A percentile compares a stretch with the other conserved stretches of the same genome.
phyloP scores from a whole-genome alignment of 2,113 vertebrate species.

The Phrynosoma platyrhinos region DNA sequence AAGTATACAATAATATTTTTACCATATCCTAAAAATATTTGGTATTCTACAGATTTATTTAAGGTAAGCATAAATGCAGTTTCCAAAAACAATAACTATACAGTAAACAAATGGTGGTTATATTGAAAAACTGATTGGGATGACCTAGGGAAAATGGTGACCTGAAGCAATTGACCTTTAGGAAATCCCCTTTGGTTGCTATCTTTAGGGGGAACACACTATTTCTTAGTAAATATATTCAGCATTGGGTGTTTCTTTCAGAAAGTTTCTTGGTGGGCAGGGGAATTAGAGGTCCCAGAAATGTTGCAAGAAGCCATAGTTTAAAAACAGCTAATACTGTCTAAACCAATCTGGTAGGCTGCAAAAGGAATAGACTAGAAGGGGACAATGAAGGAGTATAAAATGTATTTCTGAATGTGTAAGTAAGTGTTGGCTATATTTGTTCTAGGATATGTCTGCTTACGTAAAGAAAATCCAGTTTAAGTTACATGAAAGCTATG shows the following conservation, averaged over 20 bases:
- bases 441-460: constrained; percentile 94
- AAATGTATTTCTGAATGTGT: neutral
- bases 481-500: constrained; percentile 97
- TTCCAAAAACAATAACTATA: neutral
- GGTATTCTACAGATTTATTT: no score
- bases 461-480: constrained; percentile 99
- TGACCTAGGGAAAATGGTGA: neutral
- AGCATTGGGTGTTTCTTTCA: neutral
- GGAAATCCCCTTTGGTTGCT: neutral
- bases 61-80: neutral
- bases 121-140: neutral
- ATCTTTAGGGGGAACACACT: neutral
- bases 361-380: no score
- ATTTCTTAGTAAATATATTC: neutral
- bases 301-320: neutral
- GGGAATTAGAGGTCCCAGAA: neutral
- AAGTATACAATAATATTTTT: no score
- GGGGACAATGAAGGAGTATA: neutral
- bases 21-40: neutral
- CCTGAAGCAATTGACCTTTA: neutral
- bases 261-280: neutral
- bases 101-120: neutral
- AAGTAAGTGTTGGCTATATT: constrained; percentile 34
- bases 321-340: neutral
- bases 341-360: neutral